Evolutionary conservation across 2,113 vertebrate species (phyloP), one percentile per base, ranked within the genome.

Genomic region (western clawed frog (Xenopus tropicalis)): DNA sequence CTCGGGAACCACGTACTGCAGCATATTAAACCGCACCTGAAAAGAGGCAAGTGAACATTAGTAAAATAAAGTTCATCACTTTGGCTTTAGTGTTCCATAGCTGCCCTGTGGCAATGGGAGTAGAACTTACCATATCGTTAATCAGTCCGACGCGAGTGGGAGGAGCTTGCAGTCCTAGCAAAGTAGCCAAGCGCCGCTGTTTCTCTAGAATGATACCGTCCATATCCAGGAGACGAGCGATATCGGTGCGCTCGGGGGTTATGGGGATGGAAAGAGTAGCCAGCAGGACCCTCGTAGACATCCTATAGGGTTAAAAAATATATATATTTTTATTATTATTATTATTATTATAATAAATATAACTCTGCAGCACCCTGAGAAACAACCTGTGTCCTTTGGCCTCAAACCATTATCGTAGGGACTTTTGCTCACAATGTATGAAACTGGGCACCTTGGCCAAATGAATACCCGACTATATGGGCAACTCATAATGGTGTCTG

Each of bases 191-290:
- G 19, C 97, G 89, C 21, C 97, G 87, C 72, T 99, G 97, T n/a
- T 99, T 99, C 80, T 99, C 97, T 63, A 98, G 93, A 22, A 99
- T 99, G 77, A 99, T 99, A 4, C 97, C 97, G 3, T 99, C 97
- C 97, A 99, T 99, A 69, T 99, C 97, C 81, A 99, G 78, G 51
- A 99, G 92, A 1, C 97, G 95, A 74, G 97, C 97, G 1, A 99
- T 99, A 14, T 99, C 97, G 0, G 97, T 99, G 71, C 97, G 94
- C 83, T 99, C 97, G 0, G 97, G 97, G n/a, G 97, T 99, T 72
- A 99, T 98, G 64, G 97, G 96, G 74, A 99, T 98, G 25, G 95
- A 98, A 29, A 99, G 85, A 0, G 97, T 99, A 66, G 97, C 97
- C 86, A 99, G 66, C 25, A 99, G 93, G 51, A 99, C 97, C 80